phyloP scores from a whole-genome alignment of 2,888 invertebrate species.

The Thymelicus lineola region DNA sequence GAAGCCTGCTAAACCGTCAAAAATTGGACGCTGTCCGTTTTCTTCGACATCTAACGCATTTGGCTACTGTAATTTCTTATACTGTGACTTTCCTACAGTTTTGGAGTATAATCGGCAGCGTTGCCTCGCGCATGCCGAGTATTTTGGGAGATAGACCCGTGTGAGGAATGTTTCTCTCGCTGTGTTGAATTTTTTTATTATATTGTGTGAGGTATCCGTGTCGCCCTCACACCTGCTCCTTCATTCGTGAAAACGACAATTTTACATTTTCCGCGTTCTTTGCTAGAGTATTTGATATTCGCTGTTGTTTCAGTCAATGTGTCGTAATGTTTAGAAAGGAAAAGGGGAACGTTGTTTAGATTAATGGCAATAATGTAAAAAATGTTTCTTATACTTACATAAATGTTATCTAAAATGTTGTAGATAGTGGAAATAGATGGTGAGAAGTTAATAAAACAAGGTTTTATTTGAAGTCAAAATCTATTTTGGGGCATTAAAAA shows the following conservation, averaged over 20 bases:
- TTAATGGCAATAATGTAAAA: neutral
- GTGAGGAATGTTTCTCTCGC: conserved; percentile 56
- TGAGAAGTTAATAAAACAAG: no score
- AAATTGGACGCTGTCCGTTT: neutral
- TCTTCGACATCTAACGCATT: neutral
- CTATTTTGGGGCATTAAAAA: no score
- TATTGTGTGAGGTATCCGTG: conserved; percentile 44
- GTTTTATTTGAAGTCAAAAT: no score
- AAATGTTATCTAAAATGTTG: no score
- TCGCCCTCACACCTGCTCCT: conserved; percentile 70
- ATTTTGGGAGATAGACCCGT: conserved; percentile 39
- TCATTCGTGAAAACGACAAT: conserved; percentile 79
- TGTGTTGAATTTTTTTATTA: conserved; percentile 64
- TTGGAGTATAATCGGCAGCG: conserved; percentile 16
- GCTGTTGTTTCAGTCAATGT: conserved; percentile 44
- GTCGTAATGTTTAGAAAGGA: conserved; percentile 22
- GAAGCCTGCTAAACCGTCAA: no score
- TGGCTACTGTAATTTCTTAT: neutral
- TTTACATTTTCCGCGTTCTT: conserved; percentile 72
- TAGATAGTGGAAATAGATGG: no score
- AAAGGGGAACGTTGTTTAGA: conserved; percentile 13
- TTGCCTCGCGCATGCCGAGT: conserved; percentile 41
- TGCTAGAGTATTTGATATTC: conserved; percentile 66
- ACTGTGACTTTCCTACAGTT: conserved; percentile 11
- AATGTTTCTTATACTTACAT: no score